A percentile compares a stretch with the other conserved stretches of the same genome.
These are phyloP conservation scores for Minunthozetes semirufus DNA, from an alignment of 2,888 invertebrate genomes.

Conservation along the genomic window DNA sequence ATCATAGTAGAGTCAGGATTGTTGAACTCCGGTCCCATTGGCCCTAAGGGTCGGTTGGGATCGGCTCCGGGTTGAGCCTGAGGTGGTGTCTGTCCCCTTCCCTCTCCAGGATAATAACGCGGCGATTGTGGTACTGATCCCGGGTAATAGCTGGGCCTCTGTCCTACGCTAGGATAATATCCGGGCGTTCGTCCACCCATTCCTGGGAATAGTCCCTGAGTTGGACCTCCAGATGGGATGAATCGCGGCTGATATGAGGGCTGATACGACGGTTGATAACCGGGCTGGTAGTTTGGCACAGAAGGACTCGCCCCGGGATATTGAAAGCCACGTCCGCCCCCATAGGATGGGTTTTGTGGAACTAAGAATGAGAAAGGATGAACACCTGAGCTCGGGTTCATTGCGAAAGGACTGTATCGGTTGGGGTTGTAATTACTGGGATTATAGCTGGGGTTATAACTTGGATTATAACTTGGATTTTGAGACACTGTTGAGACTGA, in stretches of 20 bases:
- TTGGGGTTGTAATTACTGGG: constrained; percentile 8
- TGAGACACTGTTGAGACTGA: not conserved
- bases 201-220: not conserved
- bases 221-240: not conserved
- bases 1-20: constrained; percentile 10
- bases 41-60: not conserved
- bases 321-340: constrained; percentile 9
- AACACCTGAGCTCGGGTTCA: constrained; percentile 10
- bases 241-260: not conserved
- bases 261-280: too few relatives aligned
- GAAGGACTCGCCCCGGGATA: not conserved
- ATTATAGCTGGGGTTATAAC: not conserved
- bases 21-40: constrained; percentile 12
- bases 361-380: constrained; percentile 6
- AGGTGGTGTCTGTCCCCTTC: not conserved
- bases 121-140: not conserved
- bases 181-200: not conserved
- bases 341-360: constrained; percentile 5
- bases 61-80: not conserved
- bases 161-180: not conserved
- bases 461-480: not conserved
- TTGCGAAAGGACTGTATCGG: constrained; percentile 4
- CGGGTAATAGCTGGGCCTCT: not conserved
- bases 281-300: not conserved
- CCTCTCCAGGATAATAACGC: not conserved